These are phyloP conservation scores for Cosmorhoe ocellata DNA, from an alignment of 2,888 invertebrate genomes.

Conservation along the genomic window DNA sequence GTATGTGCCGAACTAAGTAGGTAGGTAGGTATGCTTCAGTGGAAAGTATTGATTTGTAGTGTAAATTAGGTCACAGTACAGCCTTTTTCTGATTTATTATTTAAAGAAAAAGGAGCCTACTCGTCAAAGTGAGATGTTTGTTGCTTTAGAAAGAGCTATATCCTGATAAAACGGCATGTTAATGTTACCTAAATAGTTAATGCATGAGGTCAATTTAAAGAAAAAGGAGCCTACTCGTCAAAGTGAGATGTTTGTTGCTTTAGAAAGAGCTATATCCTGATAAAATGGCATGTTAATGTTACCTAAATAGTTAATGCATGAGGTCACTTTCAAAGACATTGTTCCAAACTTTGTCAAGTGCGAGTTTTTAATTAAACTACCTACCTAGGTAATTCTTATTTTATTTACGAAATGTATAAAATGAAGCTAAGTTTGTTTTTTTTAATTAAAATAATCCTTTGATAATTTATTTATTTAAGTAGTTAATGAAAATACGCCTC, in stretches of 20 bases:
- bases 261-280: slow-evolving; percentile 26
- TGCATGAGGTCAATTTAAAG: too few relatives aligned
- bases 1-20: slow-evolving; percentile 23
- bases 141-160: slow-evolving; percentile 25
- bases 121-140: slow-evolving; percentile 31
- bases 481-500: slow-evolving; percentile 7
- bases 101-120: slow-evolving; percentile 38
- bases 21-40: slow-evolving; percentile 25
- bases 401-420: too few relatives aligned
- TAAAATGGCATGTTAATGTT: slow-evolving; percentile 28
- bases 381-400: too few relatives aligned
- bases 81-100: slow-evolving; percentile 46
- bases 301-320: slow-evolving; percentile 17
- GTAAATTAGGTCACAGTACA: slow-evolving; percentile 45
- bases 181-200: slow-evolving; percentile 17
- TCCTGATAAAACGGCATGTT: slow-evolving; percentile 29
- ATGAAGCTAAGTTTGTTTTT: too few relatives aligned
- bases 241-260: slow-evolving; percentile 32
- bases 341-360: background rate
- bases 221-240: slow-evolving; percentile 34
- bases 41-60: slow-evolving; percentile 42
- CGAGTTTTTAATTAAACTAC: background rate
- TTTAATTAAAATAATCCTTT: too few relatives aligned
- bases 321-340: background rate
- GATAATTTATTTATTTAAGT: too few relatives aligned